Evolutionary conservation across 2,888 invertebrate species (phyloP).

Genomic region (Aleiodes leptofemur): DNA sequence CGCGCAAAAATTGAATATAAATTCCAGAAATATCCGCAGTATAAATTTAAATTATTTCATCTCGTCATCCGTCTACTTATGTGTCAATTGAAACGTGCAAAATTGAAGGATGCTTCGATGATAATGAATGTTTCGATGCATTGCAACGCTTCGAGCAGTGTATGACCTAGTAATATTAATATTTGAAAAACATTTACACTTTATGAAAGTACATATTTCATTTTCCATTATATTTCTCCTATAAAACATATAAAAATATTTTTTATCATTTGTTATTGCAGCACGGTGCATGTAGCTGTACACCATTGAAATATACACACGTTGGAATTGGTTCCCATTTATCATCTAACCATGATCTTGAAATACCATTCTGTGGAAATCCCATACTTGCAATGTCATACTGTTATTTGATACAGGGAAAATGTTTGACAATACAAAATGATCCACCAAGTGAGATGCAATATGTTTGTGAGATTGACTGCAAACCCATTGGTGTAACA

Average conservation of each 20-base stretch:
- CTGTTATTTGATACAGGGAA: constrained; percentile 75
- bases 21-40: too few species aligned
- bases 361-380: constrained; percentile 79
- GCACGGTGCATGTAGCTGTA: constrained; percentile 68
- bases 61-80: too few species aligned
- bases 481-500: constrained; percentile 62
- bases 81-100: too few species aligned
- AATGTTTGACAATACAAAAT: constrained; percentile 67
- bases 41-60: too few species aligned
- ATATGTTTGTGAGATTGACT: constrained; percentile 64
- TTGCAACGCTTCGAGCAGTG: constrained; percentile 6
- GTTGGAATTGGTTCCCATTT: constrained; percentile 85
- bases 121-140: not conserved
- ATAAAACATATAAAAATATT: constrained; percentile 32
- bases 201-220: constrained; percentile 2
- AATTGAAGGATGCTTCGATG: too few species aligned
- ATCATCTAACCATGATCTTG: constrained; percentile 83
- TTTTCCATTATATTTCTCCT: not conserved
- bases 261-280: constrained; percentile 61
- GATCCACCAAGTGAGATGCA: constrained; percentile 66
- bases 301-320: constrained; percentile 88
- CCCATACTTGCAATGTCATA: constrained; percentile 85
- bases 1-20: too few species aligned
- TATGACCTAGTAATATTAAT: constrained; percentile 18
- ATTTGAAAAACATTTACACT: constrained; percentile 31